Evolutionary conservation across 2,113 vertebrate species (phyloP).

Genomic region (Equus quagga): DNA sequence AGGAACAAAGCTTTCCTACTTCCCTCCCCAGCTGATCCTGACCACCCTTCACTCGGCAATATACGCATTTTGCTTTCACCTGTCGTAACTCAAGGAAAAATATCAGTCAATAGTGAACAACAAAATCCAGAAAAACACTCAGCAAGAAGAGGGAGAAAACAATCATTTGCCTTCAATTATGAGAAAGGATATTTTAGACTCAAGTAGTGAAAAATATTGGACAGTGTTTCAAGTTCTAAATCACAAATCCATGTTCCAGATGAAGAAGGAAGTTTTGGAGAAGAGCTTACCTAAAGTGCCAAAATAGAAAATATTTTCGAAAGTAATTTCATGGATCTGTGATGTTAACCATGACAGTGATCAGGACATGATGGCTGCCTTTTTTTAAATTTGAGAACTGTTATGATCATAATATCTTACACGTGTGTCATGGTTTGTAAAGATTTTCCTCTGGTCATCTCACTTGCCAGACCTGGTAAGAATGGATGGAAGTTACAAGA

Average conservation of each 20-base stretch:
- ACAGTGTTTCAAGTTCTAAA: slow-evolving; percentile 59
- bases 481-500: background rate
- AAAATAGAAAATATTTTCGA: slow-evolving; percentile 39
- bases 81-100: slow-evolving; percentile 62
- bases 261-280: slow-evolving; percentile 45
- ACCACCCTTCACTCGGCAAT: slow-evolving; percentile 38
- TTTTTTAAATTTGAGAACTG: slow-evolving; percentile 17
- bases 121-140: slow-evolving; percentile 43
- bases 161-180: slow-evolving; percentile 61
- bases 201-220: slow-evolving; percentile 30
- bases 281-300: background rate
- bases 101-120: slow-evolving; percentile 58
- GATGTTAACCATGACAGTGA: background rate
- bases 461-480: background rate
- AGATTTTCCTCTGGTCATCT: slow-evolving; percentile 20
- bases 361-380: background rate
- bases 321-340: slow-evolving; percentile 30
- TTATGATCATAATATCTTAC: background rate
- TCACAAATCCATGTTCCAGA: slow-evolving; percentile 59
- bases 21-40: background rate
- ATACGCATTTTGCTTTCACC: slow-evolving; percentile 55
- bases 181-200: slow-evolving; percentile 53
- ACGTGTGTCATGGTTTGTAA: background rate
- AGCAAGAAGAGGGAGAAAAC: slow-evolving; percentile 49
- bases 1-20: background rate